Evolutionary conservation across 92 coral and sea anemone species (phyloP).

Genomic region (Palythoa heliodiscus): DNA sequence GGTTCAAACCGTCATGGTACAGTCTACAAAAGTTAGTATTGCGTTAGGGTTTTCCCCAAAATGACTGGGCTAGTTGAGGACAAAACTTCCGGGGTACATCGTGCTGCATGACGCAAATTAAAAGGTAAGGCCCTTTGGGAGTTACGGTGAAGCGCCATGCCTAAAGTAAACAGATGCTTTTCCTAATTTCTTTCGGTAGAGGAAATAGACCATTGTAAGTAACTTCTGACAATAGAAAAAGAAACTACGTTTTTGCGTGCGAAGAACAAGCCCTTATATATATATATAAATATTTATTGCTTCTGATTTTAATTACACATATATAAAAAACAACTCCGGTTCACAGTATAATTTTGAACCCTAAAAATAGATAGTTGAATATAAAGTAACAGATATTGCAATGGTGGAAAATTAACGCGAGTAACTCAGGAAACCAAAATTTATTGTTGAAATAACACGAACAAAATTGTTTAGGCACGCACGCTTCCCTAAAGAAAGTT

Average conservation of each 20-base stretch:
- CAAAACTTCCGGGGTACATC: slow-evolving; percentile 36
- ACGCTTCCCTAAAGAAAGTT: background rate
- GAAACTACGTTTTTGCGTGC: background rate
- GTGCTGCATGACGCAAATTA: slow-evolving; percentile 8
- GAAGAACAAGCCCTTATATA: background rate
- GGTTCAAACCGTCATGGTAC: background rate
- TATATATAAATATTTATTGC: background rate
- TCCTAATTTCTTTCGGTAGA: background rate
- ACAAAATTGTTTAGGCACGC: background rate
- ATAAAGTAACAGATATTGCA: background rate
- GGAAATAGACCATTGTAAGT: background rate
- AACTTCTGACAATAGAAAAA: background rate
- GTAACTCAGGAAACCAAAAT: background rate
- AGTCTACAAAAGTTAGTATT: background rate
- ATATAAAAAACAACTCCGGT: background rate
- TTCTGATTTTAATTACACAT: background rate
- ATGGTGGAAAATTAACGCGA: background rate
- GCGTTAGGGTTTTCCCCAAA: slow-evolving; percentile 27
- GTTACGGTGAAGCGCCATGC: background rate
- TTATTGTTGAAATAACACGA: background rate
- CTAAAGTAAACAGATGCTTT: slow-evolving; percentile 35
- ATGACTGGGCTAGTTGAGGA: background rate
- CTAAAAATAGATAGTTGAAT: background rate
- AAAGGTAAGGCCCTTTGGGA: background rate
- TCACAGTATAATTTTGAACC: too few relatives aligned